Base-by-base conservation (phyloP, 53 echinoderm and acorn worm species). In the Zoroaster sp. region DNA sequence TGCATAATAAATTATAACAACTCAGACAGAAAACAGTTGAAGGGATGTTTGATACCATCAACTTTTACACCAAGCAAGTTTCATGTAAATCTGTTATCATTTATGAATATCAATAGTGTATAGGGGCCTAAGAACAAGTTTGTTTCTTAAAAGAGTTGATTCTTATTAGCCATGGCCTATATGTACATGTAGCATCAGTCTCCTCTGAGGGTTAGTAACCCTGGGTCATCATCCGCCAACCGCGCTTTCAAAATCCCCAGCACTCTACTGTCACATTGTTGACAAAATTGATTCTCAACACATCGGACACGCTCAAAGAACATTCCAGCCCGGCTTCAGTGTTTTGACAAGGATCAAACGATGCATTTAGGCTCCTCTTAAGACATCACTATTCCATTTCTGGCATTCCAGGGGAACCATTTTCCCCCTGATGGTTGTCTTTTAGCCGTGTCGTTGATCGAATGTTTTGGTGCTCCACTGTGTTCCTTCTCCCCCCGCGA, bases 261-360 rank as follows among this genome's bases (percentile, higher is more conserved):
- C 63, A 25, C 63, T 59, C 25, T 59, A 28, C 63, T 28, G 8
- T 28, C 63, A 59, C 67, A 43, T 6, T 82, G 82, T 82, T 82
- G 67, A 82, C 68, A 82, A 68, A 82, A 82, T 82, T 82, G 82
- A 82, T 82, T 82, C 82, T 15, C 33, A 28, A 42, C 67, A 41
- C 34, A 44, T 82, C 68, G 68, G 82, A 82, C 65, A 53, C 66
- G 82, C 82, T 82, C 33, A n/a, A 33, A 67, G 82, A 82, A 82
- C 82, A 82, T 67, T 32, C 5, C 68, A 20, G 42, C 77, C 79
- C 79, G 55, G 21, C 35, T 25, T 13, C 79, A 41, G 15, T 82
- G 68, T 82, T 82, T 82, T 67, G 67, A 82, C 68, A 82, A 82
- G 82, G 42, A 66, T 23, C 68, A 18, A 18, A 71, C 71, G 38